Conservation (phyloP, 2,797 vertebrate species). For the Amblyraja radiata region DNA sequence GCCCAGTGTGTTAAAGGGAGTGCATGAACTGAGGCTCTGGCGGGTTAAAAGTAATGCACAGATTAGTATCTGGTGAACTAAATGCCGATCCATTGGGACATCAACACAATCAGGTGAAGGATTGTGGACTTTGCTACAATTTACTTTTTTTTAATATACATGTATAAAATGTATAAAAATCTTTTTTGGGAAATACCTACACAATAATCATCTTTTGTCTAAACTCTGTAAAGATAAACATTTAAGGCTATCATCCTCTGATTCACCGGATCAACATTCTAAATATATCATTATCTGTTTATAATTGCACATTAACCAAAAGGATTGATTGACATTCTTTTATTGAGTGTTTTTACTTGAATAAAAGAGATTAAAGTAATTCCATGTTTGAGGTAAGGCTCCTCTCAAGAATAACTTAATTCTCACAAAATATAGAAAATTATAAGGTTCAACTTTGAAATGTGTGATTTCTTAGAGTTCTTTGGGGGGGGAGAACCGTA, state of each 20-base stretch:
- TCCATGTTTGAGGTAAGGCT: not conserved
- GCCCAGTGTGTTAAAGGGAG: too few species aligned
- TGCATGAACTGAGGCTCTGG: too few species aligned
- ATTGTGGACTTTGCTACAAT: not conserved
- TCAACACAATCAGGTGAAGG: too few species aligned
- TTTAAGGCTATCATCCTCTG: not conserved
- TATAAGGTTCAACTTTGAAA: not conserved
- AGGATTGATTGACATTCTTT: not conserved
- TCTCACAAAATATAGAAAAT: too few species aligned
- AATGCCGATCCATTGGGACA: too few species aligned
- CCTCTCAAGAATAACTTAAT: too few species aligned
- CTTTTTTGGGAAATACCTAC: not conserved
- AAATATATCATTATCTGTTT: constrained; percentile 3
- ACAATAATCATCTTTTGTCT: not conserved
- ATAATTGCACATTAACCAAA: not conserved
- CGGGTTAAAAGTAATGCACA: too few species aligned
- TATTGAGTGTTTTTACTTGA: not conserved
- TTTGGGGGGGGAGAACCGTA: not conserved
- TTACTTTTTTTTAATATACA: not conserved
- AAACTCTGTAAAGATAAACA: not conserved
- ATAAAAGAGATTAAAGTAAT: not conserved
- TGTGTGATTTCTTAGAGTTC: not conserved
- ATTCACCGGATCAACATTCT: not conserved
- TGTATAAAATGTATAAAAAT: not conserved
- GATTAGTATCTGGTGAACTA: too few species aligned